These are phyloP conservation scores for Mustelus asterias DNA, from an alignment of 2,113 vertebrate species.

Conservation along the genomic window DNA sequence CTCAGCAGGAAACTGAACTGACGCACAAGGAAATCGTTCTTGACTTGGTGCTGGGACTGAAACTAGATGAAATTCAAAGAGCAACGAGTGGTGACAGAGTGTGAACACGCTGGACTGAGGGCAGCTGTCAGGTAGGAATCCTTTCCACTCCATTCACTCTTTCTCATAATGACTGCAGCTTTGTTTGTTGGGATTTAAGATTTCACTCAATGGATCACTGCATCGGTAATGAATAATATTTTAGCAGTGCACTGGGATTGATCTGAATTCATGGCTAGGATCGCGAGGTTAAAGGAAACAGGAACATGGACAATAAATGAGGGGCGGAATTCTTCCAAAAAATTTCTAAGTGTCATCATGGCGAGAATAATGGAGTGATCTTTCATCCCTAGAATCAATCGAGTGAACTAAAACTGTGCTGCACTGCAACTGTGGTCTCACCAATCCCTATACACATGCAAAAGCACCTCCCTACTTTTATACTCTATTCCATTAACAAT, in stretches of 20 bases:
- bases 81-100: not conserved
- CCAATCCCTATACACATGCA: too few relatives aligned
- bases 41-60: not conserved
- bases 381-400: too few relatives aligned
- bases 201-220: not conserved
- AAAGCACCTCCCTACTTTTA: too few relatives aligned
- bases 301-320: not conserved
- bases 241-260: not conserved
- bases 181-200: not conserved
- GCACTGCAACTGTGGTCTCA: too few relatives aligned
- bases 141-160: not conserved
- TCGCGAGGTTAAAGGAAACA: not conserved
- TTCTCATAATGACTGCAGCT: not conserved
- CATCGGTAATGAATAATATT: not conserved
- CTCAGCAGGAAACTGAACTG: not conserved
- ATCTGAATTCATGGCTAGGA: not conserved
- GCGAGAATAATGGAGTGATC: too few relatives aligned
- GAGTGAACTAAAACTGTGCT: too few relatives aligned
- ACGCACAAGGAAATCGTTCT: not conserved
- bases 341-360: too few relatives aligned
- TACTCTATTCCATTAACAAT: too few relatives aligned
- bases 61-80: not conserved
- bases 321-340: too few relatives aligned
- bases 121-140: not conserved
- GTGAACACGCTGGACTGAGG: not conserved